These are phyloP conservation scores for Phyto melanocephala DNA, from an alignment of 2,888 invertebrate genomes.

Conservation along the genomic window DNA sequence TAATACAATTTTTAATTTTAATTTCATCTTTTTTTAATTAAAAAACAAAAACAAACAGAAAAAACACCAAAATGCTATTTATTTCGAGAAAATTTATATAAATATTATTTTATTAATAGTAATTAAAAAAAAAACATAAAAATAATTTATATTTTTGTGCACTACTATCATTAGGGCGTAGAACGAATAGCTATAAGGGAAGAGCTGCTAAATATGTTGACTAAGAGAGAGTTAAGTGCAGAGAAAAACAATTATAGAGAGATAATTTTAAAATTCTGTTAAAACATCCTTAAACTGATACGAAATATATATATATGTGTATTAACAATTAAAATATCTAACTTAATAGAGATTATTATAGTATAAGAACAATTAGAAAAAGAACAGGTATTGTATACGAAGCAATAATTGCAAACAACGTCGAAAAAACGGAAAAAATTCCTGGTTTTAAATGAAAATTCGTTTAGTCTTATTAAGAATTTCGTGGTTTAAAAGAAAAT, in stretches of 20 bases:
- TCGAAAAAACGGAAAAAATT: too few relatives aligned
- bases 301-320: neutral
- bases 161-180: neutral
- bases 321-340: neutral
- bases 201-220: neutral
- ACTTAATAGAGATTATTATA: neutral
- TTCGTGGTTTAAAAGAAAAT: too few relatives aligned
- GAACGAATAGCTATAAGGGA: neutral
- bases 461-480: too few relatives aligned
- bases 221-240: neutral
- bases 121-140: neutral
- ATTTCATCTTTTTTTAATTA: conserved; percentile 58
- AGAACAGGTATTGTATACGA: neutral
- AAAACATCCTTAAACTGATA: neutral
- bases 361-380: neutral
- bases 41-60: conserved; percentile 54
- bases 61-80: conserved; percentile 33
- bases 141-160: neutral
- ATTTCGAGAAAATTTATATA: conserved; percentile 18
- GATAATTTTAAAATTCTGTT: neutral
- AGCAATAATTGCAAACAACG: too few relatives aligned
- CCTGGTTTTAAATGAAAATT: too few relatives aligned
- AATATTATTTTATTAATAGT: conserved; percentile 21
- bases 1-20: conserved; percentile 59
- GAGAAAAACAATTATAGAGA: neutral